These are phyloP conservation scores for Plodia interpunctella DNA, from an alignment of 1,140 invertebrate genomes.

Conservation along the genomic window DNA sequence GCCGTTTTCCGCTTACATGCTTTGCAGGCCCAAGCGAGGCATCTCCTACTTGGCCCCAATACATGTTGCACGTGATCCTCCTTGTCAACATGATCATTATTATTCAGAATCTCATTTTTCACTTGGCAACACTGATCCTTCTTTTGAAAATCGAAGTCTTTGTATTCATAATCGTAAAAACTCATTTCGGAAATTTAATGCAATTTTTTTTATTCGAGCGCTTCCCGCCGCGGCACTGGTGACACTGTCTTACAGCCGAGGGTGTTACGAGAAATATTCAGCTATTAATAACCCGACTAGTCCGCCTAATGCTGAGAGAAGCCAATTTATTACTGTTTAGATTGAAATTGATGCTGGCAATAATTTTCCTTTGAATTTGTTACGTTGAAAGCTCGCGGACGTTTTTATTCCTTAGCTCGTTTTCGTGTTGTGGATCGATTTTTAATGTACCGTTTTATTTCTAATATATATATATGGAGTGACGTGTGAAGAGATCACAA, in stretches of 20 bases:
- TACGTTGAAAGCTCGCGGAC: constrained; percentile 57
- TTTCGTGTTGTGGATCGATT: constrained; percentile 51
- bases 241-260: constrained; percentile 58
- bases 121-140: constrained; percentile 50
- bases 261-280: constrained; percentile 69
- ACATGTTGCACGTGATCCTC: constrained; percentile 64
- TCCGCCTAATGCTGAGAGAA: constrained; percentile 59
- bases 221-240: constrained; percentile 50
- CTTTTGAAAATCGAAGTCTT: constrained; percentile 37
- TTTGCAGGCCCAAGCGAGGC: constrained; percentile 96
- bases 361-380: constrained; percentile 71
- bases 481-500: not conserved
- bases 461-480: constrained; percentile 10
- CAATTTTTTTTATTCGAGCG: constrained; percentile 54
- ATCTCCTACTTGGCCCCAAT: constrained; percentile 82
- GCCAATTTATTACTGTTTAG: constrained; percentile 74
- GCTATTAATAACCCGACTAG: constrained; percentile 72
- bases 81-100: constrained; percentile 24
- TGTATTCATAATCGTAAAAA: constrained; percentile 35
- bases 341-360: constrained; percentile 72
- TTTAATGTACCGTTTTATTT: constrained; percentile 39
- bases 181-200: constrained; percentile 34
- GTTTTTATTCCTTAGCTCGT: constrained; percentile 54
- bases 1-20: constrained; percentile 97
- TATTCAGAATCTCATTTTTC: constrained; percentile 40